These are phyloP conservation scores for Lasiommata megera DNA, from an alignment of 2,888 invertebrate species.

Conservation along the genomic window DNA sequence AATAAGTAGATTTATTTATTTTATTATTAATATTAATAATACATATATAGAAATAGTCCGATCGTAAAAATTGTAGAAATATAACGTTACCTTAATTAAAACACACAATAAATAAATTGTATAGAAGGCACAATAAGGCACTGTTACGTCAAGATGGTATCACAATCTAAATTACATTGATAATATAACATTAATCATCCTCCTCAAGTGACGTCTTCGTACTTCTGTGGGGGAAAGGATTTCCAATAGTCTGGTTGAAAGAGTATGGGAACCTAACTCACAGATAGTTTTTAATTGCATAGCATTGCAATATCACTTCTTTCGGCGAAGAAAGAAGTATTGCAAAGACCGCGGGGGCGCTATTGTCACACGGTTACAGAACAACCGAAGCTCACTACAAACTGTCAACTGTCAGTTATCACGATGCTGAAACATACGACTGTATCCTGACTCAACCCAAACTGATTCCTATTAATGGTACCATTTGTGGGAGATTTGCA, in stretches of 20 bases:
- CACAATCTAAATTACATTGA: constrained; percentile 69
- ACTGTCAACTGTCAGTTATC: neutral
- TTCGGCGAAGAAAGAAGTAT: constrained; percentile 67
- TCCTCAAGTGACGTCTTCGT: constrained; percentile 38
- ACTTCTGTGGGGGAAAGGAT: constrained; percentile 44
- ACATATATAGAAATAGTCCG: constrained; percentile 59
- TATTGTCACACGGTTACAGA: constrained; percentile 23
- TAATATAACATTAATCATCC: constrained; percentile 44
- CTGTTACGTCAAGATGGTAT: constrained; percentile 77
- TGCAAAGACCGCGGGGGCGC: constrained; percentile 47
- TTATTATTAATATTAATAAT: constrained; percentile 50
- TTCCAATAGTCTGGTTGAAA: constrained; percentile 68
- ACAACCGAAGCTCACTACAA: constrained; percentile 2
- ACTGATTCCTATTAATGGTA: neutral
- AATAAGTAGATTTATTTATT: constrained; percentile 66
- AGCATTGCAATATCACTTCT: constrained; percentile 56
- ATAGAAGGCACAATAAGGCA: constrained; percentile 79
- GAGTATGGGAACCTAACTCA: constrained; percentile 64
- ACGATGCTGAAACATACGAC: neutral
- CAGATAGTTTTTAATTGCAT: constrained; percentile 33
- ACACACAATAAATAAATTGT: constrained; percentile 74
- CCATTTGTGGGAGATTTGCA: no score
- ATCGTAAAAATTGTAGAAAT: constrained; percentile 68
- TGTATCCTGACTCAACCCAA: neutral
- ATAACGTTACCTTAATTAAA: constrained; percentile 60